Percentiles rank a stretch among this genome's conserved stretches.
phyloP scores from a whole-genome alignment of 2,888 invertebrate genomes.

The Nemotelus nigrinus region DNA sequence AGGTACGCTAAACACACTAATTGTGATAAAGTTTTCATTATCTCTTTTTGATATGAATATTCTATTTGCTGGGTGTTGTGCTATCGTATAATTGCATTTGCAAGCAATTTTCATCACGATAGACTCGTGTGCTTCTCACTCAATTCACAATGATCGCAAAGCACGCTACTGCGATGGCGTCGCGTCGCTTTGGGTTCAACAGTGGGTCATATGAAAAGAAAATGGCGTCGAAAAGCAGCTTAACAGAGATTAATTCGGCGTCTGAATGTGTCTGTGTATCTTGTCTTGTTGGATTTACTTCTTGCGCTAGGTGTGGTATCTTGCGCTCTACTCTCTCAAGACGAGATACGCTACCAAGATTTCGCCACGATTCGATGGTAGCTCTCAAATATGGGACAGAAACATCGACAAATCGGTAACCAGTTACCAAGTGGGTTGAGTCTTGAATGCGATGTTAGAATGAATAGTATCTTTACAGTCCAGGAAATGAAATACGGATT shows the following conservation, averaged over 20 bases:
- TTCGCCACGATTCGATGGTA: background rate
- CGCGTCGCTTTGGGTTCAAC: background rate
- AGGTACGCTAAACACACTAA: background rate
- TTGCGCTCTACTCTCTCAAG: conserved; percentile 3
- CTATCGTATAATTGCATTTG: no score
- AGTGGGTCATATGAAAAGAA: background rate
- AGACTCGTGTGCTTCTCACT: no score
- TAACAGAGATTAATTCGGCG: background rate
- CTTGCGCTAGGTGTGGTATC: background rate
- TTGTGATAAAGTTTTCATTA: background rate
- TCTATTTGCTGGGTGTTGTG: background rate
- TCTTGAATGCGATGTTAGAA: background rate
- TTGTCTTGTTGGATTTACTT: background rate
- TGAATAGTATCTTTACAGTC: background rate
- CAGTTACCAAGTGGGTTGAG: background rate
- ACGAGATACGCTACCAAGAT: background rate
- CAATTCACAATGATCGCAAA: no score
- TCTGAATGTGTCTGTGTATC: conserved; percentile 2
- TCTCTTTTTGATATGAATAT: background rate
- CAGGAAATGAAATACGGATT: background rate
- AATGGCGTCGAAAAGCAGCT: conserved; percentile 7
- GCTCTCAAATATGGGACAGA: background rate
- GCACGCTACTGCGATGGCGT: background rate
- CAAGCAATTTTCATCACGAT: no score
- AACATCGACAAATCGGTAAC: background rate